Evolutionary conservation across 2,797 vertebrate species (phyloP), one percentile per base, ranked within the genome.

Genomic region (Molothrus ater): DNA sequence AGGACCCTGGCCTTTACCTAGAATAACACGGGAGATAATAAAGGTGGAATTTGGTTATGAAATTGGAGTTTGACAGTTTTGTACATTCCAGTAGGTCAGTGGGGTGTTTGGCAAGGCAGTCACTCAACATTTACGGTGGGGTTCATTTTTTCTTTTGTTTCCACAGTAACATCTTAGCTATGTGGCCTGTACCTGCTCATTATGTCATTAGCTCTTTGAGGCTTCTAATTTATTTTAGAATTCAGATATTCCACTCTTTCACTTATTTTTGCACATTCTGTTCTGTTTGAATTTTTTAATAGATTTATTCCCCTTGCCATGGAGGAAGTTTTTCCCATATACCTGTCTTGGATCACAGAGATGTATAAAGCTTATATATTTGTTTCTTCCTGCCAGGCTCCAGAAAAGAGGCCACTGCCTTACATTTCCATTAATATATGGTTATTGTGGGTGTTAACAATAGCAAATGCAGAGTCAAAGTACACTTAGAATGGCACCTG

Each of bases 171-270:
- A 9, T 85, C 75, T 90, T 91, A 65, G 34, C 32, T 56, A 1
- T 32, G 36, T 32, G 38, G 29, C 13, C 38, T 70, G 6, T 76
- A 59, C 21, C 29, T 45, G 11, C 7, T 70, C 17, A 53, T 34
- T 45, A 29, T 72, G 24, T 80, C 11, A 40, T 59, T 61, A 43
- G 64, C 11, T 78, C 21, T 22, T 76, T 73, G 31, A 56, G 73
- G 63, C 18, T 83, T 70, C 5, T 32, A 26, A 61, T 51, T 59
- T 88, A 13, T 75, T 85, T 89, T 66, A 60, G 25, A 72, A 43
- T 59, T 65, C 24, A 61, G 16, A n/a, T 54, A 21, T 11, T 10
- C 8, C 0, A 0, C 13, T 75, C 4, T 2, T 66, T 64, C 32
- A 51, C 25, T 71, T 43, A 11, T 7, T 89, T 79, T 70, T 83